Evolutionary conservation across 2,888 invertebrate genomes (phyloP).

Genomic region (Arctia plantaginis): DNA sequence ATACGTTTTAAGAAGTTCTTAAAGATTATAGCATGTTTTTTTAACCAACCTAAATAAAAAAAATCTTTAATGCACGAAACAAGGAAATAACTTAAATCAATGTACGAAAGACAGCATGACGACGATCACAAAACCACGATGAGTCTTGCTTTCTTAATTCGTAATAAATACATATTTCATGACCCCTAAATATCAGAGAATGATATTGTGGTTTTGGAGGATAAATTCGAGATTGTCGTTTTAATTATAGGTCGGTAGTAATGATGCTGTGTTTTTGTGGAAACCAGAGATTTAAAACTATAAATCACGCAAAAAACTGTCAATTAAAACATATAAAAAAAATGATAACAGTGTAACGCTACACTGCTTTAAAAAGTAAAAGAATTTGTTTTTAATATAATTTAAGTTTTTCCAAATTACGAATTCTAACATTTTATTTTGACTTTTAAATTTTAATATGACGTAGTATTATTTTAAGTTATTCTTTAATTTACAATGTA

Average conservation of each 20-base stretch:
- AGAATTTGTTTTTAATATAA: neutral
- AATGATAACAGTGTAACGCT: neutral
- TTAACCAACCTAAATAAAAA: neutral
- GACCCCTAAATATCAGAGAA: constrained; percentile 53
- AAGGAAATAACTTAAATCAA: constrained; percentile 17
- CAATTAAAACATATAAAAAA: no score
- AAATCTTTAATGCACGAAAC: neutral
- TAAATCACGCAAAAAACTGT: neutral
- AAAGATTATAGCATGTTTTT: neutral
- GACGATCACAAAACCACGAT: constrained; percentile 34
- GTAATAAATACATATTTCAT: constrained; percentile 72
- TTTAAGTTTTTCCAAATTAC: neutral
- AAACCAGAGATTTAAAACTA: neutral
- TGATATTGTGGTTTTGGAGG: constrained; percentile 57
- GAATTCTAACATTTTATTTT: neutral
- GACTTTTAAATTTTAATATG: neutral
- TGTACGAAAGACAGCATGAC: constrained; percentile 18
- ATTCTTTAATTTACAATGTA: no score
- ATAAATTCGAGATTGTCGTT: constrained; percentile 61
- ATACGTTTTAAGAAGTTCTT: neutral
- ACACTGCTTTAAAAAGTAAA: neutral
- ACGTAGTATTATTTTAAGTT: no score
- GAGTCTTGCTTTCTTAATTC: constrained; percentile 51
- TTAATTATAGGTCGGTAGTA: constrained; percentile 55
- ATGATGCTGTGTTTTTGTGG: constrained; percentile 1